Evolutionary conservation across 2,888 invertebrate species (phyloP), one percentile per base, ranked within the genome.

Genomic region (Limenitis camilla): DNA sequence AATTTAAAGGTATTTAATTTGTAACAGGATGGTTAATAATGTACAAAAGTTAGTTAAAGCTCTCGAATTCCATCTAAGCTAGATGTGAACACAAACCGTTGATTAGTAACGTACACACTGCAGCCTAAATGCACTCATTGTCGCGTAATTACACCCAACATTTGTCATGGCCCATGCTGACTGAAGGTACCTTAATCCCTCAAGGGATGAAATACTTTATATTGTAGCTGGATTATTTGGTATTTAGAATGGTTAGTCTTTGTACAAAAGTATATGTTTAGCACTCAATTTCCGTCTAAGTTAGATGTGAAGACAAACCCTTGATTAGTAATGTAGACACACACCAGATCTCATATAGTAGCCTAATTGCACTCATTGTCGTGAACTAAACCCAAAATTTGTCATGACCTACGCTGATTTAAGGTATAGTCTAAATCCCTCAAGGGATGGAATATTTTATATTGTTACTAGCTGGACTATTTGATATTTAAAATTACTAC

Each of bases 321-420:
- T 75, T 79, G 76, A 83, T 82, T 80, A 80, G 72, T 72, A 76
- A 58, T 59, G 58, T 55, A 58, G 57, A 53, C 56, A 51, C 59
- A 61, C n/a, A n/a, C n/a, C n/a, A n/a, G n/a, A n/a, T n/a, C n/a
- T n/a, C n/a, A n/a, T n/a, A n/a, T n/a, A n/a, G 38, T 67, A 65
- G 62, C 66, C 69, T 83, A 82, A 84, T 84, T 78, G 81, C 81
- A 76, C 77, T 81, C 79, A 84, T 84, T 84, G 83, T 83, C 81
- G 78, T 75, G 71, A 80, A 84, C 84, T 83, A 83, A 78, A 66
- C 61, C 66, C 71, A 78, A 78, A 81, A 81, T 77, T 83, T 77
- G 78, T 80, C 75, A 71, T 79, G 80, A 78, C 76, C 79, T 80
- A 7, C 31, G 53, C 49, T 46, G 46, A 55, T 39, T 50, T 46